Percentiles rank a stretch among this genome's conserved stretches.
Conservation (phyloP, 2,797 vertebrate genomes). For the Cyclura pinguis region DNA sequence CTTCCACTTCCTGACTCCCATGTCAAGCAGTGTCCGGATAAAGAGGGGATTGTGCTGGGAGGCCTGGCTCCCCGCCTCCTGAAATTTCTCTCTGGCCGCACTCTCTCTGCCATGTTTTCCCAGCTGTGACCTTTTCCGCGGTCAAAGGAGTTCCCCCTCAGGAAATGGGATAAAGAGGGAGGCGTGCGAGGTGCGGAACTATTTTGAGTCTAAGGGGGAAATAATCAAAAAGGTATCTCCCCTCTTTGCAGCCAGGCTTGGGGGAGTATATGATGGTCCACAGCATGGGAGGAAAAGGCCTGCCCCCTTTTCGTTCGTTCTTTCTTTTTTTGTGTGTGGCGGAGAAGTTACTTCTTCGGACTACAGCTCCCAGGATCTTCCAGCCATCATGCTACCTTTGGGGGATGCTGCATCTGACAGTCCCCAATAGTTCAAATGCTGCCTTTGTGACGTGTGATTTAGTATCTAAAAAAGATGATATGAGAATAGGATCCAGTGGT, state of each 20-base stretch:
- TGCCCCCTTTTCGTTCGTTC: no score
- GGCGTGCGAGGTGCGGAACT: neutral
- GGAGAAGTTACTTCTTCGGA: neutral
- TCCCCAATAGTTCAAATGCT: no score
- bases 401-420: neutral
- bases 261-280: no score
- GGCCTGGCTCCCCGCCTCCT: neutral
- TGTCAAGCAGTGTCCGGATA: neutral
- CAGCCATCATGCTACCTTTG: neutral
- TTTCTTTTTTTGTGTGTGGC: no score
- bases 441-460: slow-evolving; percentile 5
- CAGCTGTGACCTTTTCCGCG: slow-evolving; percentile 45
- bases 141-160: neutral
- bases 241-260: no score
- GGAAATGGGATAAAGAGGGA: neutral
- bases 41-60: neutral
- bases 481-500: neutral
- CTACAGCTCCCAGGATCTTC: neutral
- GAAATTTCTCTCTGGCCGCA: fast-evolving
- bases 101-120: neutral
- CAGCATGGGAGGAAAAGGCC: neutral
- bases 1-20: slow-evolving; percentile 15
- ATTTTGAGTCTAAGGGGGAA: neutral
- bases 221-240: neutral
- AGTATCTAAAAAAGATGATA: neutral